Conservation (phyloP, 1,140 invertebrate species). For the Brachionus paranguensis region DNA sequence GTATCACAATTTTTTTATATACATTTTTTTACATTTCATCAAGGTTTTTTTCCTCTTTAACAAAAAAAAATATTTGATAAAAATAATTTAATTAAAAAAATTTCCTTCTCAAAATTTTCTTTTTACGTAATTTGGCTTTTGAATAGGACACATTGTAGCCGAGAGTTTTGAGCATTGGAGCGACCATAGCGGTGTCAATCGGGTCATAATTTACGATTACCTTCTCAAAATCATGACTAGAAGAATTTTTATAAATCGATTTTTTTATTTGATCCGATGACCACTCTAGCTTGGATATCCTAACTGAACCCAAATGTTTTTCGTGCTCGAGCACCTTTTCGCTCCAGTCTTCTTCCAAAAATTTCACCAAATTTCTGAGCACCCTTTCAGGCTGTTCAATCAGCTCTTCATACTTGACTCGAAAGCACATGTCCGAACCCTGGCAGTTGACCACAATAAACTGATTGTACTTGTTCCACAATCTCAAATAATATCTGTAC, state of each 20-base stretch:
- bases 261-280: constrained; percentile 8
- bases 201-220: neutral
- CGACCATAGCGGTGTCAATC: neutral
- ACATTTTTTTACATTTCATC: too few species aligned
- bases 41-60: too few species aligned
- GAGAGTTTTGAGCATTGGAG: neutral
- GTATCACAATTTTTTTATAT: too few species aligned
- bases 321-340: neutral
- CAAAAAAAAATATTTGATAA: too few species aligned
- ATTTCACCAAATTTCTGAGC: neutral
- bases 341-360: neutral
- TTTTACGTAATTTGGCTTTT: neutral
- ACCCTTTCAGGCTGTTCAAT: neutral
- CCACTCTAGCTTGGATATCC: neutral
- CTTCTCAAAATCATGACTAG: neutral
- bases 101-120: neutral
- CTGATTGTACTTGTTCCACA: neutral
- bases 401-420: neutral
- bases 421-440: neutral
- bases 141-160: neutral
- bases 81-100: too few species aligned
- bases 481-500: neutral
- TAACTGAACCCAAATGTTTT: neutral
- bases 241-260: neutral
- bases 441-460: neutral